Conservation (phyloP, 2,797 vertebrate species). For the Eulemur albifrons region DNA sequence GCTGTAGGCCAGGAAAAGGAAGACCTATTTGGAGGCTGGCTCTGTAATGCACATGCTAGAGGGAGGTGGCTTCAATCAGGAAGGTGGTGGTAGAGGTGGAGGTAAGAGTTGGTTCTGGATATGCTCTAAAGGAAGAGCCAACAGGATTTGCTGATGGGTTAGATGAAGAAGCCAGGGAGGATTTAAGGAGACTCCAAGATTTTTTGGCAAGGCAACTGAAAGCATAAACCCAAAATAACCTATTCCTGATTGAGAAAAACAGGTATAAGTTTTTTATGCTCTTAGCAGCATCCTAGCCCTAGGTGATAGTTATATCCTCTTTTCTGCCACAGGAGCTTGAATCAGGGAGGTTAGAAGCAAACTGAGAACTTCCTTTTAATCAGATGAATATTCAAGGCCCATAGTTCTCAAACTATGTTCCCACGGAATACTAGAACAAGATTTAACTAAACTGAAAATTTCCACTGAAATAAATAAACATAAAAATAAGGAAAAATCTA, state of each 20-base stretch:
- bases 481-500: not conserved
- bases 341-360: not conserved
- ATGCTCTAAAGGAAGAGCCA: not conserved
- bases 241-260: not conserved
- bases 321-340: not conserved
- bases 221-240: slow-evolving; percentile 1
- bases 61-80: not conserved
- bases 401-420: not conserved
- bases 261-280: not conserved
- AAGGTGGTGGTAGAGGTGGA: not conserved
- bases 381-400: not conserved
- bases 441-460: not conserved
- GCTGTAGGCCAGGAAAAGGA: not conserved
- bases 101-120: not conserved
- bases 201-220: not conserved
- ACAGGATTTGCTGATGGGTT: not conserved
- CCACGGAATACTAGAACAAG: not conserved
- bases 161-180: not conserved
- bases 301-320: not conserved
- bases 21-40: not conserved
- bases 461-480: not conserved
- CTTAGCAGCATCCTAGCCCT: not conserved
- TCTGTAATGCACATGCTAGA: not conserved
- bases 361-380: not conserved
- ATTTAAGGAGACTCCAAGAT: not conserved